Evolutionary conservation across 2,797 vertebrate species (phyloP).

Genomic region (Micrastur ruficollis): DNA sequence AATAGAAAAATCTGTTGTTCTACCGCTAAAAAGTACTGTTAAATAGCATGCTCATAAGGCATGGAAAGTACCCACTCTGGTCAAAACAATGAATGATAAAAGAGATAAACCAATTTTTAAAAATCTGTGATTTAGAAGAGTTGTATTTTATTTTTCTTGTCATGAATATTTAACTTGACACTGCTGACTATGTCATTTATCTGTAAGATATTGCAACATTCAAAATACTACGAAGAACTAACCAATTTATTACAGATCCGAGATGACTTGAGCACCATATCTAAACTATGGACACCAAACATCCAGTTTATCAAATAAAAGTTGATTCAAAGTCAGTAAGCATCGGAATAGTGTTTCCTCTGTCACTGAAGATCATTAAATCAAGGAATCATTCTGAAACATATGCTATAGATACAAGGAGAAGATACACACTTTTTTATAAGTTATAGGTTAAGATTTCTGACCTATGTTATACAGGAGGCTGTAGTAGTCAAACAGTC

Average conservation of each 20-base stretch:
- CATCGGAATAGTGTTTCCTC: neutral
- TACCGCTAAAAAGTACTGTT: neutral
- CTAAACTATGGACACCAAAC: neutral
- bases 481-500: neutral
- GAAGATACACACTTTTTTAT: neutral
- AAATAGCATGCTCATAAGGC: neutral
- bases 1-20: neutral
- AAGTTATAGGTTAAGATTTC: neutral
- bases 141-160: neutral
- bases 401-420: neutral
- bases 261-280: neutral
- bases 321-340: neutral
- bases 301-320: neutral
- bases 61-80: neutral
- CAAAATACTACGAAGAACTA: neutral
- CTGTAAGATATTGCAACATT: neutral
- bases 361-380: neutral
- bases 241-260: neutral
- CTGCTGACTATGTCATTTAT: neutral
- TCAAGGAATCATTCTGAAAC: neutral
- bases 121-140: neutral
- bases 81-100: neutral
- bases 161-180: neutral
- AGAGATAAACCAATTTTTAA: neutral
- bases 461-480: neutral